These are phyloP conservation scores for Sesia bembeciformis DNA, from an alignment of 2,888 invertebrate genomes.

Conservation along the genomic window DNA sequence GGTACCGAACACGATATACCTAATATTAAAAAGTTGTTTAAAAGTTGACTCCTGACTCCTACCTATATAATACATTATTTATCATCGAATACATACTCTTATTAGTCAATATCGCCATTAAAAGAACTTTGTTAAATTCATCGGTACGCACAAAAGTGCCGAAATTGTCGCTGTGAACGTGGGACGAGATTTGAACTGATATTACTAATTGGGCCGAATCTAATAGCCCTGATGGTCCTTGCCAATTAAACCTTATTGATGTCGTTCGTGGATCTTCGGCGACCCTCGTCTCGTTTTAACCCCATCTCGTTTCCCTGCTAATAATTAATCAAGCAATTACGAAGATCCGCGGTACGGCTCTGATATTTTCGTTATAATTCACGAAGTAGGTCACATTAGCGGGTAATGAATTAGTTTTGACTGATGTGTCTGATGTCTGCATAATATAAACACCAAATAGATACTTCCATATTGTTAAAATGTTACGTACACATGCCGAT, in stretches of 20 bases:
- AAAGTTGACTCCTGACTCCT: too few species aligned
- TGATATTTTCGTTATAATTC: conserved; percentile 41
- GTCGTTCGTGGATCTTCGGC: conserved; percentile 51
- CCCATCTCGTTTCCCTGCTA: conserved; percentile 54
- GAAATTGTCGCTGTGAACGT: conserved; percentile 7
- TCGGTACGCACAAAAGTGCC: background rate
- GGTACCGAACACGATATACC: too few species aligned
- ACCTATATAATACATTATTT: too few species aligned
- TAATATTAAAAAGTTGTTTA: too few species aligned
- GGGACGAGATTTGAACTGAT: conserved; percentile 30
- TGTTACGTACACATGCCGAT: too few species aligned
- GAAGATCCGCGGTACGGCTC: conserved; percentile 32
- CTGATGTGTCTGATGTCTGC: background rate
- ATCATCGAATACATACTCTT: too few species aligned
- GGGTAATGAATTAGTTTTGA: conserved; percentile 5
- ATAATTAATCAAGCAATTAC: conserved; percentile 72
- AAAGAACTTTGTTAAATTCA: background rate
- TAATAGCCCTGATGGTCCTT: conserved; percentile 60
- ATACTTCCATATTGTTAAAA: too few species aligned
- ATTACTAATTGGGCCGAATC: conserved; percentile 53
- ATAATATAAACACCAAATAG: background rate
- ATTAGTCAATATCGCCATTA: too few species aligned
- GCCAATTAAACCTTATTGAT: conserved; percentile 69
- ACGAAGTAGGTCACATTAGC: conserved; percentile 15
- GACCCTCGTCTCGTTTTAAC: conserved; percentile 67